These are phyloP conservation scores for Tortrix viridana DNA, from an alignment of 2,888 invertebrate species.

Conservation along the genomic window DNA sequence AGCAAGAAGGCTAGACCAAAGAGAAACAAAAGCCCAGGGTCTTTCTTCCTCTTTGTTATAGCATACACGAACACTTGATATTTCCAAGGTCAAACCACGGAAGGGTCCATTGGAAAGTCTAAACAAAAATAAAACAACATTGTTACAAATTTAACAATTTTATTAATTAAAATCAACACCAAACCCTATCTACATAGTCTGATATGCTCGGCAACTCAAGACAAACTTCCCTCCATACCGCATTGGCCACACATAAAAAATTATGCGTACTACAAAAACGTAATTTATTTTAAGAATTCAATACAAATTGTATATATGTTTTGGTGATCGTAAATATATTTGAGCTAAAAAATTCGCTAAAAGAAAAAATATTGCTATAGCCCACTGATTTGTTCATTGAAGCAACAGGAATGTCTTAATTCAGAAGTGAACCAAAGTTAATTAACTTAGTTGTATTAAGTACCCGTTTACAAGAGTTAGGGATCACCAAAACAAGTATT, in stretches of 20 bases:
- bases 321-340: conserved; percentile 18
- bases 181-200: conserved; percentile 75
- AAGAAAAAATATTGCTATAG: conserved; percentile 22
- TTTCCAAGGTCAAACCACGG: no score
- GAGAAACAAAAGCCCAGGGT: no score
- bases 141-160: conserved; percentile 80
- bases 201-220: conserved; percentile 75
- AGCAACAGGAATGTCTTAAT: background rate
- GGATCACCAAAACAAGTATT: background rate
- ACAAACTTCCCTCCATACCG: conserved; percentile 36
- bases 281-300: conserved; percentile 22
- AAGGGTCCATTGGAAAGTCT: background rate
- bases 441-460: background rate
- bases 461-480: background rate
- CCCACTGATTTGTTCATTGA: conserved; percentile 15
- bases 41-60: no score
- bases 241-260: conserved; percentile 19
- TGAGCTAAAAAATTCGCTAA: conserved; percentile 29
- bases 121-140: conserved; percentile 41
- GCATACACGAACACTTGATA: no score
- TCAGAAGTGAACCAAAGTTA: background rate
- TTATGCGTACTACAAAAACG: conserved; percentile 20
- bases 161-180: conserved; percentile 75
- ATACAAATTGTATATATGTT: conserved; percentile 14
- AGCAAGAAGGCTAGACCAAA: no score